A percentile compares a stretch with the other conserved stretches of the same genome.
Evolutionary conservation across 92 coral and sea anemone species (phyloP).

Genomic region (Epizoanthus illoricatus): DNA sequence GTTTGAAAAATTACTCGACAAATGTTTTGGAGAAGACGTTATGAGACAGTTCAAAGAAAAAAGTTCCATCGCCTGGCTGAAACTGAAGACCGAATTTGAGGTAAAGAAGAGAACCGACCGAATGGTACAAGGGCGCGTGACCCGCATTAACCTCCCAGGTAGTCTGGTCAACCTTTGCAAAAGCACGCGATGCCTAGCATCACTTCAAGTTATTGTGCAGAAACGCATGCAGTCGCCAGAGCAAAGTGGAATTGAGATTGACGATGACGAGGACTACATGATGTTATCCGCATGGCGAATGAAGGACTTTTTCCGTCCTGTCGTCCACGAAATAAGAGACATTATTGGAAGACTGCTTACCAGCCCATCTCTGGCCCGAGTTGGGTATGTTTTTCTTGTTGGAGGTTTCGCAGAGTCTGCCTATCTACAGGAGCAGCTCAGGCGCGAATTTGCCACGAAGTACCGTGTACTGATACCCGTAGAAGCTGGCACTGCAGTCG

Average conservation of each 20-base stretch:
- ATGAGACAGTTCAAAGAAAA: not conserved
- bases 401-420: slow-evolving; percentile 69
- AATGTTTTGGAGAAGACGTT: not conserved
- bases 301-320: slow-evolving; percentile 57
- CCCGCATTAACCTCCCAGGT: not conserved
- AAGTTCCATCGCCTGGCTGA: not conserved
- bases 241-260: not conserved
- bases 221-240: not conserved
- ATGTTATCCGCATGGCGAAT: slow-evolving; percentile 39
- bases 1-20: no score
- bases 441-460: slow-evolving; percentile 24
- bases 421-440: slow-evolving; percentile 40
- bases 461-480: slow-evolving; percentile 48
- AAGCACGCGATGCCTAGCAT: not conserved
- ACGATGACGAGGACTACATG: slow-evolving; percentile 41
- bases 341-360: slow-evolving; percentile 39
- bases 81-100: not conserved
- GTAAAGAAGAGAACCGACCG: not conserved
- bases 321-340: slow-evolving; percentile 35
- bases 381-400: slow-evolving; percentile 58
- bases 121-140: not conserved
- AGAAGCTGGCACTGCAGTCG: slow-evolving; percentile 60
- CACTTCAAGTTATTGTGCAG: not conserved
- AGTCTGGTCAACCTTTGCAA: not conserved
- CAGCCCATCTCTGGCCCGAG: slow-evolving; percentile 7